Conservation (phyloP, 2,888 invertebrate genomes). For the Geophilus truncorum region DNA sequence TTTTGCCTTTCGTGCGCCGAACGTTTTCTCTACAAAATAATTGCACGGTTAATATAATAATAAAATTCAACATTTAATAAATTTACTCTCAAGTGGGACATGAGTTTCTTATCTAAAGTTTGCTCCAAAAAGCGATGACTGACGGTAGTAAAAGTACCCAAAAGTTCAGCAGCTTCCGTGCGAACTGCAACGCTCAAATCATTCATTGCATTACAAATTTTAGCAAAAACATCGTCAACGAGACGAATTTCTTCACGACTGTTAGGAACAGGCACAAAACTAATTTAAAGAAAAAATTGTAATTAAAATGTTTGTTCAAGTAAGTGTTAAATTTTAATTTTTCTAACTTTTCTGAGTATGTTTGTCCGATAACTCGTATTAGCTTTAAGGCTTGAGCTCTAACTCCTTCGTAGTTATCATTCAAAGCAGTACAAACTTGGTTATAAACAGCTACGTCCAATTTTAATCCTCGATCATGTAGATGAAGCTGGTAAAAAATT, state of each 20-base stretch:
- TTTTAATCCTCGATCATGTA: constrained; percentile 74
- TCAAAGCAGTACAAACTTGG: constrained; percentile 67
- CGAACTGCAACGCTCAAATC: constrained; percentile 86
- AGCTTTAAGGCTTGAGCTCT: constrained; percentile 77
- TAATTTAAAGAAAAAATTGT: constrained; percentile 45
- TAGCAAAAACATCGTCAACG: constrained; percentile 93
- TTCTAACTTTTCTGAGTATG: constrained; percentile 77
- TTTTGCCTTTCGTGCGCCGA: constrained; percentile 80
- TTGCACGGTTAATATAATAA: background rate
- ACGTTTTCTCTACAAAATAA: constrained; percentile 61
- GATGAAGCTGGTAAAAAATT: constrained; percentile 50
- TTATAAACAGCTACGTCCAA: constrained; percentile 65
- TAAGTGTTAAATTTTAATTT: too few relatives aligned
- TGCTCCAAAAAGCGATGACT: constrained; percentile 86
- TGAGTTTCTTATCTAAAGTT: constrained; percentile 94
- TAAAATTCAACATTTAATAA: background rate
- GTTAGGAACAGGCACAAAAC: constrained; percentile 63
- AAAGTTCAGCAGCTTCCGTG: constrained; percentile 72
- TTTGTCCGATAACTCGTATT: constrained; percentile 76
- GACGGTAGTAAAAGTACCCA: constrained; percentile 82
- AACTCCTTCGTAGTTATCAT: constrained; percentile 92
- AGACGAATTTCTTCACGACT: constrained; percentile 80
- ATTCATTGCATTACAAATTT: constrained; percentile 87
- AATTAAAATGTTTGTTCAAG: background rate
- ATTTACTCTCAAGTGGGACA: constrained; percentile 83